A percentile compares a stretch with the other conserved stretches of the same genome.
Evolutionary conservation across 2,888 invertebrate species (phyloP).

Genomic region (Odontothrips loti): DNA sequence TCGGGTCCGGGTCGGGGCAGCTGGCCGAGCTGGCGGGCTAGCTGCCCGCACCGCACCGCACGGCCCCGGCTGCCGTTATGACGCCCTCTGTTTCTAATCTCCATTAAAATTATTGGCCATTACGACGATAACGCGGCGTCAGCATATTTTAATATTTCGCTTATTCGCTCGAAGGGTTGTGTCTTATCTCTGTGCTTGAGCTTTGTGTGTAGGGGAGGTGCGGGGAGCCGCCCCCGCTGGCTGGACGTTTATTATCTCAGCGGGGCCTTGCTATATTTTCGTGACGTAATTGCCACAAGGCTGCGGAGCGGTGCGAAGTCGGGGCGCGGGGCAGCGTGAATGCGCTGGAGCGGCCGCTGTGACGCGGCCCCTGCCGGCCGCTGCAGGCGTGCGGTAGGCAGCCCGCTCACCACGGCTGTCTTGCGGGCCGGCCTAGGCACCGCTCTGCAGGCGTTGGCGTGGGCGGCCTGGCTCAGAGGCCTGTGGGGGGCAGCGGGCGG

Average conservation of each 20-base stretch:
- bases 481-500: neutral
- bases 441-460: neutral
- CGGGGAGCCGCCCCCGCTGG: neutral
- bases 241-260: slow-evolving; percentile 12
- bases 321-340: too few relatives aligned
- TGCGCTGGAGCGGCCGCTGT: too few relatives aligned
- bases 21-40: too few relatives aligned
- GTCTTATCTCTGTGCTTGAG: slow-evolving; percentile 19
- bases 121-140: slow-evolving; percentile 19
- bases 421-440: neutral
- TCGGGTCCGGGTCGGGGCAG: too few relatives aligned
- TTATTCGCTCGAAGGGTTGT: slow-evolving; percentile 15
- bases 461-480: too few relatives aligned
- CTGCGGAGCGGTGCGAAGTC: neutral
- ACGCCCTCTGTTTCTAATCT: slow-evolving; percentile 24
- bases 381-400: too few relatives aligned
- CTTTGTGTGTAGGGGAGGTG: neutral
- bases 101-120: slow-evolving; percentile 23
- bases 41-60: neutral
- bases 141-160: slow-evolving; percentile 27
- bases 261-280: slow-evolving; percentile 14
- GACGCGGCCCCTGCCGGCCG: too few relatives aligned
- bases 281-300: neutral
- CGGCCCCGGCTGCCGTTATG: neutral
- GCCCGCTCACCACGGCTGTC: too few relatives aligned